Base-by-base conservation (phyloP, 2,113 vertebrate genomes). In the Ailurus styani region DNA sequence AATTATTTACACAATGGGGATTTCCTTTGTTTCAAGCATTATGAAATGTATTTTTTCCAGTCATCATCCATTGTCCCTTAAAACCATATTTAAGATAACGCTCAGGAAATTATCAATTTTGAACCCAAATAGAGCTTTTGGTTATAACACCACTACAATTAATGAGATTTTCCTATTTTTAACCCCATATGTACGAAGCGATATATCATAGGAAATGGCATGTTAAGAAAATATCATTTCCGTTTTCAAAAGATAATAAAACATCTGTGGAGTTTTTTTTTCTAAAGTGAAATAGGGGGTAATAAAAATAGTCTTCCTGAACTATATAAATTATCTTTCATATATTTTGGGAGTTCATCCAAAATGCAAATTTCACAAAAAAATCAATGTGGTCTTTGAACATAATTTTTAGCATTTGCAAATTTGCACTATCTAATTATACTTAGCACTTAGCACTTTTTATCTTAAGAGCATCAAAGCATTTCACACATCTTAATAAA, bases 191-290 rank as follows among this genome's bases (percentile, higher is more conserved):
- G 7, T 73, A 54, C 90, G 77, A 98, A 94, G 64, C 86, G 75
- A 94, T 93, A 79, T 87, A 91, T 94, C 89, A 95, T 50, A 96
- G 97, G 94, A 96, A 97, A 90, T 79, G 77, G 27, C 79, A 96
- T 93, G 91, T 95, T 93, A 96, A 88, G 78, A 87, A 96, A 97
- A 93, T 89, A 93, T 55, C 73, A 85, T 94, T 96, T 97, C 64
- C 90, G 83, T 96, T 93, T 90, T 88, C 68, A 92, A 95, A 97
- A 83, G 81, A 87, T 94, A 95, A 97, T 97, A 93, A 96, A 98
- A 96, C 90, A 85, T 92, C 45, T 90, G 85, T n/a, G 42, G 31
- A 18, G 20, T 31, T 85, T 45, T 81, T 93, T 89, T 52, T 40
- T 7, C 27, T 3, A 60, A 90, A 73, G 93, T 93, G 85, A 96